These are phyloP conservation scores for Drosophila prolongata DNA, from an alignment of 2,888 invertebrate genomes.

Conservation along the genomic window DNA sequence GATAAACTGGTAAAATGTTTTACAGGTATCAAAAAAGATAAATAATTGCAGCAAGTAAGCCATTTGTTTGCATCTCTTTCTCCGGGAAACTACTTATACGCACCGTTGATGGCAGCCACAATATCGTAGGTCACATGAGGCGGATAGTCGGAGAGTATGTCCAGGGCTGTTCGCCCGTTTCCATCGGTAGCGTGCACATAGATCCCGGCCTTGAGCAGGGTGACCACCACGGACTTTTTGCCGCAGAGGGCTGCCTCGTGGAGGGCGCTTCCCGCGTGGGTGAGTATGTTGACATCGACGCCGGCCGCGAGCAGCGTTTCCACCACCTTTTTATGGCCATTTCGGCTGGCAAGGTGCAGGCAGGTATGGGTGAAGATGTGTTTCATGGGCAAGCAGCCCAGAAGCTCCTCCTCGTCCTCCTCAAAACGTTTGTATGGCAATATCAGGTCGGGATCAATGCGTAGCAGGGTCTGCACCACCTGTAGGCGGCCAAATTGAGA, in stretches of 20 bases:
- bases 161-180: conserved; percentile 92
- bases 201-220: conserved; percentile 91
- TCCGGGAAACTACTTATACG: conserved; percentile 16
- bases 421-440: conserved; percentile 68
- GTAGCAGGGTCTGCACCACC: conserved; percentile 93
- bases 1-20: background rate
- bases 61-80: background rate
- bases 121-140: conserved; percentile 94
- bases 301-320: conserved; percentile 93
- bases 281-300: conserved; percentile 93
- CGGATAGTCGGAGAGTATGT: conserved; percentile 93
- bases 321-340: conserved; percentile 95
- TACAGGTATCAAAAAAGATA: background rate
- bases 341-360: conserved; percentile 95
- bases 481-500: conserved; percentile 94
- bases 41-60: background rate
- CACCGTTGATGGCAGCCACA: conserved; percentile 90
- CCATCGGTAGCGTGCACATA: conserved; percentile 91
- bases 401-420: conserved; percentile 27
- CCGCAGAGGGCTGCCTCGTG: conserved; percentile 97
- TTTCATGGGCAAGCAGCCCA: conserved; percentile 63
- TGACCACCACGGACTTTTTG: conserved; percentile 93
- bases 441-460: conserved; percentile 92
- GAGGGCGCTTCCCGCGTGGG: conserved; percentile 93
- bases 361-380: conserved; percentile 89